Evolutionary conservation across 2,797 vertebrate species (phyloP), one percentile per base, ranked within the genome.

Genomic region (Epinephelus coioides): DNA sequence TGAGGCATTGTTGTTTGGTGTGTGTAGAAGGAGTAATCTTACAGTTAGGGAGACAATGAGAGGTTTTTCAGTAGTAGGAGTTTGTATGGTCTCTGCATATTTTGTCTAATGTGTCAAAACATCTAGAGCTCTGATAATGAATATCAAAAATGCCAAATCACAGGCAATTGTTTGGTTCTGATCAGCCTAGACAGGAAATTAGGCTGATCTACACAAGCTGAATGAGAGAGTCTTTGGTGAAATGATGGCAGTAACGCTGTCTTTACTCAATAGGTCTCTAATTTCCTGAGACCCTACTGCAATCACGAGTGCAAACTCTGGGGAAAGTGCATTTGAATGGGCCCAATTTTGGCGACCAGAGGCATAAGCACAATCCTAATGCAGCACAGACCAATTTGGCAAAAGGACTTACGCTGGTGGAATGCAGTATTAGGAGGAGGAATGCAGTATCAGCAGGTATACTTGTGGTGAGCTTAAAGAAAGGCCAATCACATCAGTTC

Each of bases 231-330:
- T 18, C 18, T 56, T 30, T 44, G 17, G 6, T 43, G 7, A 49
- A 40, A 25, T 13, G 34, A 60, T 25, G 5, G n/a, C 49, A 68
- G 15, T 14, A 44, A n/a, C 7, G 5, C 34, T 73, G 53, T 75
- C 25, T 86, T 78, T 71, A 21, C 30, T 67, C 61, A 81, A 25
- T 60, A 25, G 27, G 50, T 38, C 25, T 56, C 19, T 64, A 55
- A 73, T 69, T 69, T 65, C 60, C 49, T 69, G 19, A 63, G 63
- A 79, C 56, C 21, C 27, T 56, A 27, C 54, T 54, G 67, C 53
- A 78, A 75, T 66, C 70, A 71, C 57, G 12, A 14, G 34, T 50
- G 34, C 57, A 78, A 63, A 59, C 50, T 74, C 64, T 23, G 23
- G 15, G 64, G 21, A 47, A 66, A 44, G 60, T 47, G 65, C 46